phyloP scores from a whole-genome alignment of 2,888 invertebrate genomes.

The Brachyptera risi region DNA sequence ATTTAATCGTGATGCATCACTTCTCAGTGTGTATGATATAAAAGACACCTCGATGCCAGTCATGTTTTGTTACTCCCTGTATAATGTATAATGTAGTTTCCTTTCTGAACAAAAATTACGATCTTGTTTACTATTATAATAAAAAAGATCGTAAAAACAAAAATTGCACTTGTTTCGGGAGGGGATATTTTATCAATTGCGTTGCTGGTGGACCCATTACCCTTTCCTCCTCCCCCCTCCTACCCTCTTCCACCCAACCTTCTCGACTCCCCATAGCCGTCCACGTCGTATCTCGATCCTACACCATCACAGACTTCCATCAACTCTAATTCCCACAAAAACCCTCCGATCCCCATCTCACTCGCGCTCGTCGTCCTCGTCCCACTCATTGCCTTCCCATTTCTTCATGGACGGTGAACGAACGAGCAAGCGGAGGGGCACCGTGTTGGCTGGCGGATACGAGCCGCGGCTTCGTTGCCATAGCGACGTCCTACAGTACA shows the following conservation, averaged over 20 bases:
- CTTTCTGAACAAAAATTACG: neutral
- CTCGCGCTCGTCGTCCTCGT: neutral
- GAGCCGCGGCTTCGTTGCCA: conserved; percentile 1
- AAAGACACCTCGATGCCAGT: no score
- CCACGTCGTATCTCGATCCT: neutral
- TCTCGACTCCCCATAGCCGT: neutral
- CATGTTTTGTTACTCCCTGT: no score
- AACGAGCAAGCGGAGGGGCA: neutral
- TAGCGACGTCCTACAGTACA: neutral
- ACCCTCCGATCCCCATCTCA: neutral
- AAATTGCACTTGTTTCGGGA: neutral
- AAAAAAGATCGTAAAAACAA: neutral
- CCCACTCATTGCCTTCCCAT: no score
- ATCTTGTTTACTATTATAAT: conserved; percentile 3
- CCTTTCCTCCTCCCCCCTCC: neutral
- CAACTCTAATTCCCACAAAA: conserved; percentile 26
- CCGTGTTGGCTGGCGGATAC: conserved; percentile 20
- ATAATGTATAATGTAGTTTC: neutral
- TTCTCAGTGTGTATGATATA: no score
- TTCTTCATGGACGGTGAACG: neutral
- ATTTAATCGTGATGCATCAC: no score
- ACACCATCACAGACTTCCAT: conserved; percentile 23
- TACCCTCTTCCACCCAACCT: neutral
- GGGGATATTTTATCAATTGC: conserved; percentile 6
- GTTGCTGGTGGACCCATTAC: neutral